phyloP scores from a whole-genome alignment of 2,888 invertebrate genomes.

The Plebejus argus region DNA sequence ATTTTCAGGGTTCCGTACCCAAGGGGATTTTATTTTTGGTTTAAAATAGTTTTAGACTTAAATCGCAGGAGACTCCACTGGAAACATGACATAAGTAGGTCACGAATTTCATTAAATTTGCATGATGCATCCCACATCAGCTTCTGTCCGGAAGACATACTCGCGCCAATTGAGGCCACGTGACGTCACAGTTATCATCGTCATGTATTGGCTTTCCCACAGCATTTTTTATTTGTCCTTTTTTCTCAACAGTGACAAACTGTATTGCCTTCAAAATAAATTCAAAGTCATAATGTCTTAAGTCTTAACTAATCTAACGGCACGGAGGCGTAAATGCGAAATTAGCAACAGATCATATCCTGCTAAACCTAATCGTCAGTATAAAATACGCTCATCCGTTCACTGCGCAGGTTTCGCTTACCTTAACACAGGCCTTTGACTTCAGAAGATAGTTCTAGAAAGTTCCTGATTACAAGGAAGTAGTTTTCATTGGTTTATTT shows the following conservation, averaged over 20 bases:
- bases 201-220: neutral
- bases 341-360: slow-evolving; percentile 16
- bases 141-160: neutral
- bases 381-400: neutral
- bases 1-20: neutral
- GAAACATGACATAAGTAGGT: neutral
- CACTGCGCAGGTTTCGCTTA: neutral
- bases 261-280: neutral
- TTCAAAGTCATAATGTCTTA: neutral
- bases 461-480: neutral
- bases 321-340: neutral
- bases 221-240: no score
- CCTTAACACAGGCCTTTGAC: slow-evolving; percentile 11
- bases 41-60: neutral
- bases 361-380: slow-evolving; percentile 18
- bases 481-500: no score
- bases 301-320: neutral
- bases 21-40: neutral
- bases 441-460: neutral
- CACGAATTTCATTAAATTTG: slow-evolving; percentile 13
- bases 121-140: neutral
- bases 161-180: neutral
- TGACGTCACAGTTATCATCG: neutral
- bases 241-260: neutral
- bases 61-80: neutral